Conservation (phyloP, 64 coral and sea anemone species). For the Montipora efflorescens region DNA sequence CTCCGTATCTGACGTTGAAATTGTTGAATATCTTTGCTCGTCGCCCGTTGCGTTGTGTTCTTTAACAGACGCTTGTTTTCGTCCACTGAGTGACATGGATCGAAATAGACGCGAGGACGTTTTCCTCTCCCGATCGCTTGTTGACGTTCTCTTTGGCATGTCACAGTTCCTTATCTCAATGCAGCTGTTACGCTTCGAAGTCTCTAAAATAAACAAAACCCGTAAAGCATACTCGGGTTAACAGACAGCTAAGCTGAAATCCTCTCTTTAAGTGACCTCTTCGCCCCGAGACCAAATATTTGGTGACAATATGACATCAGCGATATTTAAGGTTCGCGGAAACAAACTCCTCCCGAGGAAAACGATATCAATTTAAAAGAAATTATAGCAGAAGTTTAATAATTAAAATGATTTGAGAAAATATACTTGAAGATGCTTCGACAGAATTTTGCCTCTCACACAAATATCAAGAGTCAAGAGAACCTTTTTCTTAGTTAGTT, state of each 20-base stretch:
- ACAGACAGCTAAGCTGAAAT: background rate
- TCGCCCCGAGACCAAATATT: background rate
- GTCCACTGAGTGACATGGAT: constrained; percentile 68
- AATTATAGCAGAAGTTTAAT: background rate
- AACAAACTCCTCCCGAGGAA: background rate
- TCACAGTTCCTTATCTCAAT: constrained; percentile 39
- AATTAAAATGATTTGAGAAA: background rate
- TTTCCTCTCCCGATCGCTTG: constrained; percentile 74
- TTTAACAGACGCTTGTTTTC: constrained; percentile 37
- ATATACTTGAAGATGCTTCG: too few relatives aligned
- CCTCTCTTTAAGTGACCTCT: constrained; percentile 3
- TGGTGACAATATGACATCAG: constrained; percentile 19
- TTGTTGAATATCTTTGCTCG: constrained; percentile 34
- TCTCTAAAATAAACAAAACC: constrained; percentile 11
- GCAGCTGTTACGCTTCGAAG: constrained; percentile 22
- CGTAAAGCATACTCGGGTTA: background rate
- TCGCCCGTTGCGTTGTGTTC: constrained; percentile 18
- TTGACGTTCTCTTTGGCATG: constrained; percentile 84
- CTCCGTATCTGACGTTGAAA: constrained; percentile 57
- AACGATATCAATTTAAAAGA: too few relatives aligned
- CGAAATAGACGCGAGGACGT: constrained; percentile 66
- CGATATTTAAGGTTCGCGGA: background rate
- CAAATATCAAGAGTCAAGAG: too few relatives aligned
- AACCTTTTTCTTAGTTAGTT: too few relatives aligned
- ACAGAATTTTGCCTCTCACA: too few relatives aligned